phyloP scores from a whole-genome alignment of 2,888 invertebrate genomes.

The Acheta domesticus region DNA sequence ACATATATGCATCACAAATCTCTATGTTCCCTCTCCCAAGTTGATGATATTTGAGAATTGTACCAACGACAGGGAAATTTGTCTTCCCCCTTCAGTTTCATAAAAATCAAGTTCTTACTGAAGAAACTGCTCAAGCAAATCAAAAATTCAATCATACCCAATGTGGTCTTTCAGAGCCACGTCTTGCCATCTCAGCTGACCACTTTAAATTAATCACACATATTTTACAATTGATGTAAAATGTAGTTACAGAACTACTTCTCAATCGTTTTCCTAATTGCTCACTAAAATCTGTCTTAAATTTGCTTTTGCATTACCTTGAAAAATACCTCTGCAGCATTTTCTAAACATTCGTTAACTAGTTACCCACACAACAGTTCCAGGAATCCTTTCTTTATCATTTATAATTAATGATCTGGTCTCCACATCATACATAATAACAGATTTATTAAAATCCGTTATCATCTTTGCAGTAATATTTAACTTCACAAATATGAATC shows the following conservation, averaged over 20 bases:
- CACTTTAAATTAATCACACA: slow-evolving; percentile 6
- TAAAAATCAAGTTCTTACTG: not conserved
- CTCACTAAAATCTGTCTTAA: slow-evolving; percentile 18
- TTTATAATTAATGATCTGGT: not conserved
- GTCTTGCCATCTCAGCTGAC: slow-evolving; percentile 5
- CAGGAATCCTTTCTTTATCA: not conserved
- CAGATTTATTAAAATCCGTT: not conserved
- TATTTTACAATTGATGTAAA: not conserved
- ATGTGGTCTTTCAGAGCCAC: not conserved
- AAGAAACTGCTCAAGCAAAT: not conserved
- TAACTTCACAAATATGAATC: slow-evolving; percentile 3
- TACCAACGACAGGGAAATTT: not conserved
- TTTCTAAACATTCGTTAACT: not conserved
- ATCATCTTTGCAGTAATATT: not conserved
- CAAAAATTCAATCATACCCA: not conserved
- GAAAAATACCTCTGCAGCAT: slow-evolving; percentile 9
- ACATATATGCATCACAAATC: not conserved
- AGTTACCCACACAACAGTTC: slow-evolving; percentile 1
- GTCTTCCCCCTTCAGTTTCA: not conserved
- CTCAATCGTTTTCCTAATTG: not conserved
- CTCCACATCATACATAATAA: not conserved
- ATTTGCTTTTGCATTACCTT: slow-evolving; percentile 2
- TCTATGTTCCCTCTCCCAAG: not conserved
- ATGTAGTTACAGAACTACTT: slow-evolving; percentile 2
- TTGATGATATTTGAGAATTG: not conserved